Evolutionary conservation across 2,113 vertebrate species (phyloP), one percentile per base, ranked within the genome.

Genomic region (Gambusia affinis): DNA sequence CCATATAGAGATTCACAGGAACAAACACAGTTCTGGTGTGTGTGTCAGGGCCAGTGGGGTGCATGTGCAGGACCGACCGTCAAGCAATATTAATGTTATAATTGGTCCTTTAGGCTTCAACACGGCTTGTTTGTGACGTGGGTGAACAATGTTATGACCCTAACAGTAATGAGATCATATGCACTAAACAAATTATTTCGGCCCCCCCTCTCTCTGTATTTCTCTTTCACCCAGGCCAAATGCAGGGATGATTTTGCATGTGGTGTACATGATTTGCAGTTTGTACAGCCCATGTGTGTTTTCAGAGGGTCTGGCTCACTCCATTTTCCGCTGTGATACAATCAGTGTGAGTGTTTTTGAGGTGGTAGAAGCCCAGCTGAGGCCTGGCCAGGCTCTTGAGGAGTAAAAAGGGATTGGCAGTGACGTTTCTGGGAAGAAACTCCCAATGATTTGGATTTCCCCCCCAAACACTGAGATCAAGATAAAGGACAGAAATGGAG

Each of bases 131-230:
- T 75, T 83, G 83, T 81, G 85, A 89, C 57, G 64, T 83, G 80
- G 86, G 78, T 85, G 73, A 89, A 72, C 67, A 88, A 86, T 78
- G 82, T 86, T 86, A 72, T 84, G 83, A 84, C 89, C 83, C 83
- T 61, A 68, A 79, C 61, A 33, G 79, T 91, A 92, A 92, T 89
- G 63, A 73, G 89, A 92, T 93, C 85, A 81, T 65, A 85, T 73
- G 69, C 82, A 85, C 88, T 91, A 92, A 93, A 87, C 87, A 86
- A 84, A 92, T 93, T 87, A 91, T 33, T 66, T 63, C 74, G 69
- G 77, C 62, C 68, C 15, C 42, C 3, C 15, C 76, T 72, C 54
- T 57, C 78, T 78, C 44, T 64, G 72, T 51, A 70, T 82, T 77
- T 85, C 69, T 73, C 72, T 79, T 47, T 12, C 73, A 70, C 64